Base-by-base conservation (phyloP, 2,888 invertebrate genomes). In the Operophtera brumata region DNA sequence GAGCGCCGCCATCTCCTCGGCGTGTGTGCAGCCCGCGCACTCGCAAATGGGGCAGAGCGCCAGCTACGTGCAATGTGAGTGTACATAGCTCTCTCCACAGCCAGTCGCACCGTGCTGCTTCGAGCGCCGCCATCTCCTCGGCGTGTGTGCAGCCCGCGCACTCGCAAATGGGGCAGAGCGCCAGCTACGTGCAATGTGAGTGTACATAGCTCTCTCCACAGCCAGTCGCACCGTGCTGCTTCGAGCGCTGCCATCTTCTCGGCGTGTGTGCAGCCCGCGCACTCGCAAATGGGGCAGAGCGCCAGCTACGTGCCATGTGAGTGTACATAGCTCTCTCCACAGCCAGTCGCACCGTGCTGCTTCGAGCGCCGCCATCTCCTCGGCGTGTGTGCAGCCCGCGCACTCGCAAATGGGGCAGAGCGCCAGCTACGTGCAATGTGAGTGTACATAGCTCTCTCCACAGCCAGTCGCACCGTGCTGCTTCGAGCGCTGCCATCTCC, bases 241-340 rank as follows among this genome's bases (percentile, higher is more conserved):
- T 66, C 56, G 2, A 65, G 59, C 4, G 69, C 71, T 6, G 72
- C 64, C 54, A 14, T 47, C 6, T 56, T 51, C 7, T 36, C 51
- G 0, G 51, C 49, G 11, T 71, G 82, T 1, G 91, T 35, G 6
- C 90, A 65, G 76, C 91, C 65, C 69, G 69, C 75, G 5, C 85
- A 84, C 58, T 84, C 85, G 7, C 85, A 86, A 48, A 73, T 88
- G 67, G 86, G 91, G 3, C 92, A 92, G 69, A 94, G 94, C 65
- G 89, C 94, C 0, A 96, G 94, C 57, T 96, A 95, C 71, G 95
- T 95, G 62, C 95, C 96, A 78, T 96, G 95, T 95, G 83, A 90
- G 55, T 9, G 1, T 5, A 7, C 8, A 20, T 20, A 20, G 20
- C 2, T 4, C 4, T 20, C n/a, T n/a, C n/a, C n/a, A n/a, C n/a